A percentile compares a stretch with the other conserved stretches of the same genome.
phyloP scores from a whole-genome alignment of 2,888 invertebrate genomes.

The Patella depressa region DNA sequence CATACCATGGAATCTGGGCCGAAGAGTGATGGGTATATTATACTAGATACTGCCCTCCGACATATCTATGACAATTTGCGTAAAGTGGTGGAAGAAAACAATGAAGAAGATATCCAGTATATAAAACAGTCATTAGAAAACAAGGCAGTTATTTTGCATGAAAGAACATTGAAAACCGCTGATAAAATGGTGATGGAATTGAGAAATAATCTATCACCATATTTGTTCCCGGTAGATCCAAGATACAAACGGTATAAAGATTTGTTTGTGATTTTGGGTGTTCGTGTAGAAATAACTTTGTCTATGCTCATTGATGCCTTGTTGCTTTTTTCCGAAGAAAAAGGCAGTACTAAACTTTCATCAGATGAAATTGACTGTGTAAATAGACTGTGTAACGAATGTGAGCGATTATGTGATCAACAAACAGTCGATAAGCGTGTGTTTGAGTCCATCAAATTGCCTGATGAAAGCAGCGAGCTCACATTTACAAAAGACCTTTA shows the following conservation, averaged over 20 bases:
- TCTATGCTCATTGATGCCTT: too few species aligned
- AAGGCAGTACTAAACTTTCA: too few species aligned
- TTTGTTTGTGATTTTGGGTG: too few species aligned
- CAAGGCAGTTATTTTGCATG: not conserved
- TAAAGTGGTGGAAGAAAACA: not conserved
- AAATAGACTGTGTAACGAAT: too few species aligned
- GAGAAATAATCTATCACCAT: too few species aligned
- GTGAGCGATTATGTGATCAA: too few species aligned
- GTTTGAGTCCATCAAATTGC: constrained; percentile 17
- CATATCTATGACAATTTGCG: not conserved
- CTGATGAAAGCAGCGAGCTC: constrained; percentile 18
- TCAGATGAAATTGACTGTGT: too few species aligned
- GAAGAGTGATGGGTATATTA: not conserved
- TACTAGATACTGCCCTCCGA: not conserved
- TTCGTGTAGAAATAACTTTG: too few species aligned
- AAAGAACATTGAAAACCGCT: not conserved
- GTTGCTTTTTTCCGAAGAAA: too few species aligned
- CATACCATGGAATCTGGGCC: not conserved
- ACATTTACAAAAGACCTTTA: constrained; percentile 37
- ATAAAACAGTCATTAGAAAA: not conserved
- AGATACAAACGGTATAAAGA: too few species aligned
- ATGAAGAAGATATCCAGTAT: not conserved
- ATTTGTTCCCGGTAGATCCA: too few species aligned
- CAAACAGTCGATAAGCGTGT: too few species aligned
- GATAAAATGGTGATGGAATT: not conserved